phyloP scores from a whole-genome alignment of 2,888 invertebrate species.

The Lordiphosa fenestrarum region DNA sequence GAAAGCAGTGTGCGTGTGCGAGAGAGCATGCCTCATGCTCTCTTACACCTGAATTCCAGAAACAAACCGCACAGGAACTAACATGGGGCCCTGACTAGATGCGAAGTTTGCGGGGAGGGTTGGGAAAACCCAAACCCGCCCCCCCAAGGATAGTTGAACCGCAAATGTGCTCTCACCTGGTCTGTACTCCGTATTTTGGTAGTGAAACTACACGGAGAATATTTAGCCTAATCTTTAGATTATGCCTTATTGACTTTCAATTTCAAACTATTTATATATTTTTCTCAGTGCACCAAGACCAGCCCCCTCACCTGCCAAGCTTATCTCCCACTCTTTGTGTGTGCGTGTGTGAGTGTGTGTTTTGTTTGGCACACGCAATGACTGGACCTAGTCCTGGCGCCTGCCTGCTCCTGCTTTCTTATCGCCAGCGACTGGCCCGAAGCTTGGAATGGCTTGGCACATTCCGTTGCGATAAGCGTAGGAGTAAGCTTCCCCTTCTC shows the following conservation, averaged over 20 bases:
- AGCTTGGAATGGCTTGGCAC: slow-evolving; percentile 75
- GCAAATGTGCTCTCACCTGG: too few species aligned
- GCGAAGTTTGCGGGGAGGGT: background rate
- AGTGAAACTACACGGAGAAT: too few species aligned
- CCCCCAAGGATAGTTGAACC: background rate
- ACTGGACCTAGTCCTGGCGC: slow-evolving; percentile 21
- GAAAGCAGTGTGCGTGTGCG: slow-evolving; percentile 10
- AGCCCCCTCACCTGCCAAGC: background rate
- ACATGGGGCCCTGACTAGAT: background rate
- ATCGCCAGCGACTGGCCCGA: slow-evolving; percentile 59
- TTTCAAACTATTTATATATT: too few species aligned
- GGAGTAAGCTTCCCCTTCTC: slow-evolving; percentile 23
- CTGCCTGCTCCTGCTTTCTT: slow-evolving; percentile 32
- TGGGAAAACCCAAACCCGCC: background rate
- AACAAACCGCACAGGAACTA: too few species aligned
- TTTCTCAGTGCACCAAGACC: background rate
- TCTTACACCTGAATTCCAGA: too few species aligned
- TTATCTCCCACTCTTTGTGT: slow-evolving; percentile 6
- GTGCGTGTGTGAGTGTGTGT: slow-evolving; percentile 20
- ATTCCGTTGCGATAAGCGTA: slow-evolving; percentile 66
- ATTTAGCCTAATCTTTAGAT: too few species aligned
- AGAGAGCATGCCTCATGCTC: background rate
- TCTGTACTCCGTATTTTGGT: too few species aligned
- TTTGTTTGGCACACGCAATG: slow-evolving; percentile 27
- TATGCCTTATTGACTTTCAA: too few species aligned